A percentile compares a stretch with the other conserved stretches of the same genome.
phyloP scores from a whole-genome alignment of 2,888 invertebrate genomes.

The Physocephala rufipes region DNA sequence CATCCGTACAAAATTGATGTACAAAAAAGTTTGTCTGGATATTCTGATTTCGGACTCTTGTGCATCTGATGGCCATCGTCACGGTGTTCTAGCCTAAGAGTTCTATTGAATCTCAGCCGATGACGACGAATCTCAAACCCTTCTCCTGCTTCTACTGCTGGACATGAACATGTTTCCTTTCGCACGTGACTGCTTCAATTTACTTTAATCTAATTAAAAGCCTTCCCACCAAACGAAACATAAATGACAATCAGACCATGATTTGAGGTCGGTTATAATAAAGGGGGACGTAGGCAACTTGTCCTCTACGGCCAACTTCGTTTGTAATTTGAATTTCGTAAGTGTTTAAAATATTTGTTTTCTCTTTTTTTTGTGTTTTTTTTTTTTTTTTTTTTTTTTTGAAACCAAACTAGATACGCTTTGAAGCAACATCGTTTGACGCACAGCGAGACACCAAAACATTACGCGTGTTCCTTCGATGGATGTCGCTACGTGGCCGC shows the following conservation, averaged over 20 bases:
- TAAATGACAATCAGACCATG: conserved; percentile 14
- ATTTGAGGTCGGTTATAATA: neutral
- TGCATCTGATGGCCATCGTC: conserved; percentile 26
- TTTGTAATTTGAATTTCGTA: too few relatives aligned
- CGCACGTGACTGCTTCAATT: conserved; percentile 58
- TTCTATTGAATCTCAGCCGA: neutral
- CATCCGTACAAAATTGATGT: conserved; percentile 64
- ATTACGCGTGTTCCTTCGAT: conserved; percentile 68
- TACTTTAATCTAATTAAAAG: conserved; percentile 62
- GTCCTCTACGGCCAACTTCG: too few relatives aligned
- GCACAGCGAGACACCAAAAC: conserved; percentile 60
- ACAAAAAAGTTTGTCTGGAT: conserved; percentile 57
- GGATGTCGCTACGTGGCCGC: conserved; percentile 71
- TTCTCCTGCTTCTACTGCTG: neutral
- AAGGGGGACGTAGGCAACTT: neutral
- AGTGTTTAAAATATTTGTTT: too few relatives aligned
- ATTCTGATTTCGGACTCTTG: conserved; percentile 39
- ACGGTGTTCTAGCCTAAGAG: conserved; percentile 20
- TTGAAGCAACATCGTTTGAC: conserved; percentile 71
- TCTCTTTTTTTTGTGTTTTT: conserved; percentile 11
- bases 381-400: conserved; percentile 16
- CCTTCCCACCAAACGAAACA: conserved; percentile 14
- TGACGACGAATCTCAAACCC: conserved; percentile 46
- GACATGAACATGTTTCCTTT: conserved; percentile 37
- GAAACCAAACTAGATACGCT: conserved; percentile 65